A percentile compares a stretch with the other conserved stretches of the same genome.
These are phyloP conservation scores for Hydrolagus colliei DNA, from an alignment of 2,797 vertebrate species.

Conservation along the genomic window DNA sequence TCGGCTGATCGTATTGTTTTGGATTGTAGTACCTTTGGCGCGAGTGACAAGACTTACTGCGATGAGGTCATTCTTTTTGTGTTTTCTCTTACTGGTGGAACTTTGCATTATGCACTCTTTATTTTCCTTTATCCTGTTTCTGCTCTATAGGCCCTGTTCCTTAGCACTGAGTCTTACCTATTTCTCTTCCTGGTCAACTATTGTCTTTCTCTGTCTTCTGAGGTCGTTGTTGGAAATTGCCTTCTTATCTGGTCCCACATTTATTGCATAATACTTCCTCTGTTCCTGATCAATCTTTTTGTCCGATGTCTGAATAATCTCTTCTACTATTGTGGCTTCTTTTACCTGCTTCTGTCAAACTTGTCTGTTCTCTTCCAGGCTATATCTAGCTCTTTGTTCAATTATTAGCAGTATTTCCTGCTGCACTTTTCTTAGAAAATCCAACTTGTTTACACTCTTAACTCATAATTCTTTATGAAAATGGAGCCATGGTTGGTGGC, in stretches of 20 bases:
- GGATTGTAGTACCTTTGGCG: neutral
- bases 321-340: slow-evolving; percentile 19
- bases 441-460: neutral
- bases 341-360: neutral
- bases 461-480: neutral
- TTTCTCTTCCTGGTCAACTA: neutral
- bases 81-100: neutral
- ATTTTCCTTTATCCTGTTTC: neutral
- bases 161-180: neutral
- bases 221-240: neutral
- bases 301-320: neutral
- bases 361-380: slow-evolving; percentile 5
- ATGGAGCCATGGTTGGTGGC: neutral
- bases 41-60: neutral
- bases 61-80: neutral
- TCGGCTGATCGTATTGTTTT: neutral
- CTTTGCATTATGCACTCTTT: neutral
- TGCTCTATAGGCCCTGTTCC: neutral
- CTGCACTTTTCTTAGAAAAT: slow-evolving; percentile 8
- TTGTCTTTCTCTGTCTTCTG: neutral
- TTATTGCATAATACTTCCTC: neutral
- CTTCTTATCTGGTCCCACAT: neutral
- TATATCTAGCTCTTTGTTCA: neutral
- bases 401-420: neutral
- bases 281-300: neutral